A percentile compares a stretch with the other conserved stretches of the same genome.
phyloP scores from a whole-genome alignment of 2,797 vertebrate species.

The Phyllotis vaccarum region DNA sequence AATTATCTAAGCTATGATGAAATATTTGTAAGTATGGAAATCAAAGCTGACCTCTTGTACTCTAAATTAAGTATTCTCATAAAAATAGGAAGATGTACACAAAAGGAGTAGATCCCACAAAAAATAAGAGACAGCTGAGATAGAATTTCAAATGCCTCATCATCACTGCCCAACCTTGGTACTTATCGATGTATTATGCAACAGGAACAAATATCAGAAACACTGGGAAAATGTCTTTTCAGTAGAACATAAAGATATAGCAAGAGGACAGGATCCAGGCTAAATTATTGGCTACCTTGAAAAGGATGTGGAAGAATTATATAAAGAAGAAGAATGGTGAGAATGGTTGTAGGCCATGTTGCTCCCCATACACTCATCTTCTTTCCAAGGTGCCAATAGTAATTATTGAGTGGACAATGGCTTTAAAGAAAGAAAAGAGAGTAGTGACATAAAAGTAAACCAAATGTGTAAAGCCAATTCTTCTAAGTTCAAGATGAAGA shows the following conservation, averaged over 20 bases:
- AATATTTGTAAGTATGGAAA: background rate
- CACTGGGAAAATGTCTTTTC: background rate
- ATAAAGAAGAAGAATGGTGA: background rate
- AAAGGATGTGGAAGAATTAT: background rate
- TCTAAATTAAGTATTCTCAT: background rate
- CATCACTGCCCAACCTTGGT: background rate
- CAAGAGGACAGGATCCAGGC: background rate
- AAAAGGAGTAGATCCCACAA: background rate
- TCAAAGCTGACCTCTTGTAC: background rate
- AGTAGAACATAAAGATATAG: background rate
- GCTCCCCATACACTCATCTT: rapidly evolving
- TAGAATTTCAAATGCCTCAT: background rate
- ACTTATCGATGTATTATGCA: background rate
- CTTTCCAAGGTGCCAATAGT: background rate
- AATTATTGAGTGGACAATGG: background rate
- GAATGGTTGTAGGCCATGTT: too few relatives aligned
- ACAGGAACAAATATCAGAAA: background rate
- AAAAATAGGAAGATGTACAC: background rate
- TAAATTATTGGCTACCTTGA: background rate
- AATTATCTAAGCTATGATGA: background rate
- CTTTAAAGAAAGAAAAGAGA: background rate
- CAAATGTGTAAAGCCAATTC: background rate
- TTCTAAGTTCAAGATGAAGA: background rate
- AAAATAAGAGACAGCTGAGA: background rate
- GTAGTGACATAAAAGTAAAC: background rate